Evolutionary conservation across 37 sponge, comb jelly and placozoan genomes (phyloP).

Genomic region (Diacarnus erythraeanus): DNA sequence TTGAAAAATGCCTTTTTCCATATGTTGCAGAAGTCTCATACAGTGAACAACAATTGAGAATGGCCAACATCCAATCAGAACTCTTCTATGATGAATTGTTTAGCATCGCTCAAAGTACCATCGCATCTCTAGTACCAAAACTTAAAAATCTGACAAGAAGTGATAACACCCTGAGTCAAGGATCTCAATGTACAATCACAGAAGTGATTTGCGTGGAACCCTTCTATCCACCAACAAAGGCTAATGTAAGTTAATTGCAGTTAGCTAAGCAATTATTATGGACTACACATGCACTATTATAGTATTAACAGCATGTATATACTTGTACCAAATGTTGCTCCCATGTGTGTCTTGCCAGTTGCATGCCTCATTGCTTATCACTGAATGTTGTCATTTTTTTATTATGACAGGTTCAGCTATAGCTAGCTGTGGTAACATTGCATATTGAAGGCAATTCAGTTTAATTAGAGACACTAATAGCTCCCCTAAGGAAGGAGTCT

Average conservation of each 20-base stretch:
- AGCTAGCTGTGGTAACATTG: too few species aligned
- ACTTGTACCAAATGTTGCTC: too few species aligned
- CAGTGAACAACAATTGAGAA: not conserved
- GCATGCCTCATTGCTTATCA: too few species aligned
- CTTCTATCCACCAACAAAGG: not conserved
- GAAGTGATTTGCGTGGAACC: not conserved
- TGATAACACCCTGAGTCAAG: not conserved
- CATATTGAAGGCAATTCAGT: too few species aligned
- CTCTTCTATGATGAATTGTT: not conserved
- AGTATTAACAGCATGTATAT: too few species aligned
- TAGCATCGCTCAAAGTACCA: not conserved
- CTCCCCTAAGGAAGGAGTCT: too few species aligned
- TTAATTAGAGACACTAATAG: too few species aligned
- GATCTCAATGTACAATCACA: not conserved
- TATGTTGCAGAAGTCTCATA: not conserved
- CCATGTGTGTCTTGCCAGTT: too few species aligned
- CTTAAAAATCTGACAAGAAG: not conserved
- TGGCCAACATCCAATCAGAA: not conserved
- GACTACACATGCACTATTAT: too few species aligned
- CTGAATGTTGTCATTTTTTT: too few species aligned
- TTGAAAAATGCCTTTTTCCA: constrained; percentile 4
- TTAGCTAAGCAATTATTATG: too few species aligned
- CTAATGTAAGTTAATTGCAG: not conserved
- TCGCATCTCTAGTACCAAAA: not conserved
- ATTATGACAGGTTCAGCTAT: too few species aligned